Evolutionary conservation across 2,888 invertebrate genomes (phyloP).

Genomic region (Panorpa germanica): DNA sequence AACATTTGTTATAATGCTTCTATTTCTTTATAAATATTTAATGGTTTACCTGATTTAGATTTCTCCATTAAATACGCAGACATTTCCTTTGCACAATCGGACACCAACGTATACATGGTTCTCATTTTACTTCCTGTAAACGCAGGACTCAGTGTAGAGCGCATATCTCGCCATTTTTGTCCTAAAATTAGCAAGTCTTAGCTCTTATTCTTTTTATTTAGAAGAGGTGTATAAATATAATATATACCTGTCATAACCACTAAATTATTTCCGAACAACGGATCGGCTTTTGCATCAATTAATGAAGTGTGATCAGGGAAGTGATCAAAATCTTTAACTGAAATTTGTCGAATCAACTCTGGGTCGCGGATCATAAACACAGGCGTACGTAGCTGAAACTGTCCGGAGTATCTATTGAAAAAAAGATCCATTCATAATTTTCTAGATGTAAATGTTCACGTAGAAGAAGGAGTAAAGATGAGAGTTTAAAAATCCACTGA

Average conservation of each 20-base stretch:
- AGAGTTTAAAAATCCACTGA: too few species aligned
- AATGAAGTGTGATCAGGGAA: conserved; percentile 24
- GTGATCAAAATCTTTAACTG: conserved; percentile 21
- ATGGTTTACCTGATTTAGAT: neutral
- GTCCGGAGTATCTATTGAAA: conserved; percentile 22
- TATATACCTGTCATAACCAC: conserved; percentile 17
- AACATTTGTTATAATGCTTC: neutral
- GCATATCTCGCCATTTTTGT: conserved; percentile 17
- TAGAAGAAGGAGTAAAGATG: too few species aligned
- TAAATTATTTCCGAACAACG: conserved; percentile 21
- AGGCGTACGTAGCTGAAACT: conserved; percentile 17
- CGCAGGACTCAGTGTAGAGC: conserved; percentile 17
- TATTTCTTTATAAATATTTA: neutral
- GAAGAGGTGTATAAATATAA: too few species aligned
- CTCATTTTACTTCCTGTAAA: conserved; percentile 19
- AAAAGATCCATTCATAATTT: neutral
- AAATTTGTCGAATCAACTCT: conserved; percentile 20
- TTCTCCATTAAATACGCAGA: conserved; percentile 9
- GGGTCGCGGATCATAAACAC: conserved; percentile 19
- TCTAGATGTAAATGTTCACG: too few species aligned
- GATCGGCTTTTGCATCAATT: conserved; percentile 23
- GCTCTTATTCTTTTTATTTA: neutral
- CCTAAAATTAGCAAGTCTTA: conserved; percentile 10
- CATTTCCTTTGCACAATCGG: conserved; percentile 14
- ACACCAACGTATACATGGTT: conserved; percentile 15